Conservation (phyloP, 1,140 invertebrate genomes). For the Coptotermes formosanus region DNA sequence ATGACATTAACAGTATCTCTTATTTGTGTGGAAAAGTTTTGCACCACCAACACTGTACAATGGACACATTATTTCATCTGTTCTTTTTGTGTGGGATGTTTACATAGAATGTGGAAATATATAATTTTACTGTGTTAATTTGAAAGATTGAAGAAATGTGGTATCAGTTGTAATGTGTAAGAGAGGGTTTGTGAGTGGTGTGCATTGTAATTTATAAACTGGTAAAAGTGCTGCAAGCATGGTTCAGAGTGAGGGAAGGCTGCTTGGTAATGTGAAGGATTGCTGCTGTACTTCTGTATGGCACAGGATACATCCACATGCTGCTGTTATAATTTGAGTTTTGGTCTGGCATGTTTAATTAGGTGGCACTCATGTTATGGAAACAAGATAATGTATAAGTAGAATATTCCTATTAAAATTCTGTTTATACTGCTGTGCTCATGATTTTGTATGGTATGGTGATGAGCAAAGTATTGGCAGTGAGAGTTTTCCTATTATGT, state of each 20-base stretch:
- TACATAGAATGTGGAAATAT: neutral
- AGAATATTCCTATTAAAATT: too few relatives aligned
- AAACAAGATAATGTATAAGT: too few relatives aligned
- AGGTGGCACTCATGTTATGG: too few relatives aligned
- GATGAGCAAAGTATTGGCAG: too few relatives aligned
- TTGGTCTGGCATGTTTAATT: neutral
- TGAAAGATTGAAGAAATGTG: neutral
- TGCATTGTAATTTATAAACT: slow-evolving; percentile 13
- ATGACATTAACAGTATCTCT: neutral
- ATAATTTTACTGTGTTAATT: neutral
- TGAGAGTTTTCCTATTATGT: too few relatives aligned
- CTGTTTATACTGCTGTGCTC: too few relatives aligned
- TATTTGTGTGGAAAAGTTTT: neutral
- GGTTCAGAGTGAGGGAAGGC: neutral
- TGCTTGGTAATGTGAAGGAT: neutral
- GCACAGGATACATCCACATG: neutral
- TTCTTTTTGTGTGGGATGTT: slow-evolving; percentile 16
- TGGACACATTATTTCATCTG: neutral
- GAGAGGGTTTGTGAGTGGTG: neutral
- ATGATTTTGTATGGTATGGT: too few relatives aligned
- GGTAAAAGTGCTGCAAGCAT: slow-evolving; percentile 15
- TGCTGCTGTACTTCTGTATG: neutral
- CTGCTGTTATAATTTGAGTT: neutral
- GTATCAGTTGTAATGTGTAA: neutral
- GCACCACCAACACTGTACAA: neutral